These are phyloP conservation scores for Misgurnus anguillicaudatus DNA, from an alignment of 2,113 vertebrate genomes.

Conservation along the genomic window DNA sequence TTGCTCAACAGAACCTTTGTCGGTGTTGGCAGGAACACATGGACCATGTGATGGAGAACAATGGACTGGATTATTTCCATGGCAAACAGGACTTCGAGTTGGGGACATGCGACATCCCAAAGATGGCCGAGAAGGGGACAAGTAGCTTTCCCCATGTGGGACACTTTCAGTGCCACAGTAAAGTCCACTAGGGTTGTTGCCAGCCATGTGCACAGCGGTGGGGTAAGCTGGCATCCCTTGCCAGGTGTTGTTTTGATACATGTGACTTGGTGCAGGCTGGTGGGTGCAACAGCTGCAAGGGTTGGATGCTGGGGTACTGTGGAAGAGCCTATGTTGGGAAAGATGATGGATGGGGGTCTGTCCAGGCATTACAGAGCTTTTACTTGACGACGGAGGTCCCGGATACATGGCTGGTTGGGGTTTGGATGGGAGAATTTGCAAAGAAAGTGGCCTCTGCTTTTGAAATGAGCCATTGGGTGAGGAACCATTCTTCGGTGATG, in stretches of 20 bases:
- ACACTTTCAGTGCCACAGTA: slow-evolving; percentile 54
- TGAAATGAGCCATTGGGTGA: slow-evolving; percentile 66
- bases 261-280: slow-evolving; percentile 57
- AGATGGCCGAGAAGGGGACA: slow-evolving; percentile 62
- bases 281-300: slow-evolving; percentile 76
- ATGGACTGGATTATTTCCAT: slow-evolving; percentile 63
- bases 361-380: slow-evolving; percentile 58
- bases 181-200: slow-evolving; percentile 1
- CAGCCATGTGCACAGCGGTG: slow-evolving; percentile 10
- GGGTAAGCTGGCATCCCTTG: slow-evolving; percentile 62
- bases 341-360: slow-evolving; percentile 59
- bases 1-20: slow-evolving; percentile 45
- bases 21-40: slow-evolving; percentile 46
- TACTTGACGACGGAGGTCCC: slow-evolving; percentile 28
- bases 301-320: slow-evolving; percentile 71
- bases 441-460: slow-evolving; percentile 53
- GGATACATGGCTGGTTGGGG: slow-evolving; percentile 54
- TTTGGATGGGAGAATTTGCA: slow-evolving; percentile 59
- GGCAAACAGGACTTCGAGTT: slow-evolving; percentile 59
- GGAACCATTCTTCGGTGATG: slow-evolving; percentile 62
- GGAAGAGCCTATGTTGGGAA: slow-evolving; percentile 62
- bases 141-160: slow-evolving; percentile 66
- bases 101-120: slow-evolving; percentile 61
- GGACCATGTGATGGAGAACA: slow-evolving; percentile 57
- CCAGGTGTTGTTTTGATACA: slow-evolving; percentile 67